Evolutionary conservation across 2,888 invertebrate species (phyloP).

Genomic region (Willowsia nigromaculata): DNA sequence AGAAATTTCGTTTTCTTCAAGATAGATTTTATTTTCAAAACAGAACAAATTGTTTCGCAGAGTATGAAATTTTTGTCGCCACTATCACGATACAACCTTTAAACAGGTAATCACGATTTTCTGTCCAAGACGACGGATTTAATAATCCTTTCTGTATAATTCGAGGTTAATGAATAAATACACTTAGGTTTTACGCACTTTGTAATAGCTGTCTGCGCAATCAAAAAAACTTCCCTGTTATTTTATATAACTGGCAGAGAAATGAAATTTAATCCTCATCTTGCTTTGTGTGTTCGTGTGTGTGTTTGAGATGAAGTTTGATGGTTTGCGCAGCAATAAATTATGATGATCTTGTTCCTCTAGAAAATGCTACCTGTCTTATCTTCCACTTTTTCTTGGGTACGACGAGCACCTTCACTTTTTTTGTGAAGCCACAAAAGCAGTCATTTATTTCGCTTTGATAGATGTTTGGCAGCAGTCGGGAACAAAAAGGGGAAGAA

Average conservation of each 20-base stretch:
- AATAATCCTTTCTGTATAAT: too few relatives aligned
- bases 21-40: too few relatives aligned
- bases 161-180: background rate
- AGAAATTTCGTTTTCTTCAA: too few relatives aligned
- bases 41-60: too few relatives aligned
- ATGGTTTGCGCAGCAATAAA: constrained; percentile 68
- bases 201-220: background rate
- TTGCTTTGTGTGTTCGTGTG: background rate
- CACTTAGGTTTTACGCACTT: background rate
- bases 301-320: constrained; percentile 49
- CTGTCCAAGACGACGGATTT: too few relatives aligned
- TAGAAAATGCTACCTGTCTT: constrained; percentile 70
- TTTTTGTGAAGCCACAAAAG: constrained; percentile 4
- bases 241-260: background rate
- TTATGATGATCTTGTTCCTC: constrained; percentile 57
- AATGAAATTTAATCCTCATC: constrained; percentile 64
- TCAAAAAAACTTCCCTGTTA: constrained; percentile 2
- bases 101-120: too few relatives aligned
- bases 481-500: background rate
- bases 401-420: background rate
- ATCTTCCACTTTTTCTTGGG: constrained; percentile 42
- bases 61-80: too few relatives aligned
- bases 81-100: too few relatives aligned
- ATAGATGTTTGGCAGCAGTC: background rate
- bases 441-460: background rate